These are phyloP conservation scores for Abscondita cerata DNA, from an alignment of 2,888 invertebrate species.

Conservation along the genomic window DNA sequence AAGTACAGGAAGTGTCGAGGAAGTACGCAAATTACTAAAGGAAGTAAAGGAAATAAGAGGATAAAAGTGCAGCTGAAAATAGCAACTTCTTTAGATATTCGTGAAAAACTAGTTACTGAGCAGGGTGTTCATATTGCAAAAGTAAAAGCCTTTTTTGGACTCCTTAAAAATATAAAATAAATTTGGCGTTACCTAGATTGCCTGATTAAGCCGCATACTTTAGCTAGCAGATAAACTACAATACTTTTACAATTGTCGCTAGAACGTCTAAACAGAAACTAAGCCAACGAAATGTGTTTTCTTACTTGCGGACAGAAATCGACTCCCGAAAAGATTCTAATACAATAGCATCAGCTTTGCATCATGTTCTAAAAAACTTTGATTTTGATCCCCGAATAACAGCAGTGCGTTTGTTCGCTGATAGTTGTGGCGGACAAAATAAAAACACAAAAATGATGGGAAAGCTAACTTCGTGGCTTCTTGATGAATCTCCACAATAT, in stretches of 20 bases:
- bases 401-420: conserved; percentile 5
- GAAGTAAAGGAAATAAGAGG: no score
- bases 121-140: background rate
- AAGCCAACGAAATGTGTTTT: conserved; percentile 15
- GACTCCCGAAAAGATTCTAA: conserved; percentile 19
- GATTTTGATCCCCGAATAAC: background rate
- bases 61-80: background rate
- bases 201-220: conserved; percentile 25
- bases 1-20: no score
- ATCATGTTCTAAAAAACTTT: background rate
- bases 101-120: background rate
- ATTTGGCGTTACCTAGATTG: conserved; percentile 21
- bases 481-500: background rate
- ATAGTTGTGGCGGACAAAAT: background rate
- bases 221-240: conserved; percentile 19
- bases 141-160: background rate
- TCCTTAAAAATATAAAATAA: background rate
- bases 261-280: conserved; percentile 11
- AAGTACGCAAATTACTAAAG: no score
- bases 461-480: background rate
- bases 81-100: no score
- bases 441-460: conserved; percentile 1
- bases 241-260: conserved; percentile 17
- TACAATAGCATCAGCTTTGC: conserved; percentile 20
- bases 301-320: conserved; percentile 3